A percentile compares a stretch with the other conserved stretches of the same genome.
Conservation (phyloP, 2,113 vertebrate genomes). For the Macquaria australasica region DNA sequence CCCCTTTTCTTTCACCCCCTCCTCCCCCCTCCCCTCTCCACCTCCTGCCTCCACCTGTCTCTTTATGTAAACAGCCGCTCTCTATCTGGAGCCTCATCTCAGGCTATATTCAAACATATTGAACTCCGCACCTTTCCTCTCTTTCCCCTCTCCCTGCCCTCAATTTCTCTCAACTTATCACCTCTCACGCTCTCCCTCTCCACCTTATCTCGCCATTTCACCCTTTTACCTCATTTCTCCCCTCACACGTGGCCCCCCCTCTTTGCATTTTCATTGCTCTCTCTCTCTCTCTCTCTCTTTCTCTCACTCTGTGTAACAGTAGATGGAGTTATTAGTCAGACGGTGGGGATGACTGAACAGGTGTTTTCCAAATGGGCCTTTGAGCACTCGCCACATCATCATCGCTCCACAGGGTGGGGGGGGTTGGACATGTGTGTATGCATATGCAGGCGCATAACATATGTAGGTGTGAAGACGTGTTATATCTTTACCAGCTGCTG, state of each 20-base stretch:
- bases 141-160: not conserved
- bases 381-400: slow-evolving; percentile 70
- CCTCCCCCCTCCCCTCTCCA: not conserved
- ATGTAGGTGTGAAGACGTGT: slow-evolving; percentile 79
- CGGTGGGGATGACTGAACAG: slow-evolving; percentile 81
- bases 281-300: not conserved
- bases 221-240: slow-evolving; percentile 44
- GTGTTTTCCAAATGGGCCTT: slow-evolving; percentile 85
- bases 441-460: slow-evolving; percentile 56
- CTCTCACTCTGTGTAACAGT: slow-evolving; percentile 70
- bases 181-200: slow-evolving; percentile 35
- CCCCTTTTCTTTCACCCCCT: slow-evolving; percentile 7
- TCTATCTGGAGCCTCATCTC: slow-evolving; percentile 45
- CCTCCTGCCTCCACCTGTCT: slow-evolving; percentile 62
- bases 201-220: slow-evolving; percentile 54
- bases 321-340: slow-evolving; percentile 84
- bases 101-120: slow-evolving; percentile 26
- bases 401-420: slow-evolving; percentile 41
- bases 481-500: slow-evolving; percentile 76
- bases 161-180: slow-evolving; percentile 53
- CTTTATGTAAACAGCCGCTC: slow-evolving; percentile 55
- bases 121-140: slow-evolving; percentile 31
- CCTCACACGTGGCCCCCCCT: not conserved
- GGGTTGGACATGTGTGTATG: slow-evolving; percentile 26
- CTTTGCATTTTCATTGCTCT: slow-evolving; percentile 33